phyloP scores from a whole-genome alignment of 2,888 invertebrate genomes.

The Marronus borbonicus region DNA sequence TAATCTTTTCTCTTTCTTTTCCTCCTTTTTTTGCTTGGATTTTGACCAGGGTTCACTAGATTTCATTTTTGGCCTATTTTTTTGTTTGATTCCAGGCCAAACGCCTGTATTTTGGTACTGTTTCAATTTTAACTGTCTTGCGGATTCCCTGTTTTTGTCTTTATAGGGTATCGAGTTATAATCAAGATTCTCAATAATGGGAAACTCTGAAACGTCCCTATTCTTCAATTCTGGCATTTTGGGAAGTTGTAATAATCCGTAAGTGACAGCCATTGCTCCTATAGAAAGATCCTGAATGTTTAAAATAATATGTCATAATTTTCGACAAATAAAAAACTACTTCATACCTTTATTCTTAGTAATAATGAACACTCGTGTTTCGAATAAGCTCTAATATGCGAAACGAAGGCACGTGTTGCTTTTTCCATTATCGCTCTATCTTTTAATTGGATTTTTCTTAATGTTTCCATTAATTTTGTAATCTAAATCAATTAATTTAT shows the following conservation, averaged over 20 bases:
- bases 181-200: constrained; percentile 77
- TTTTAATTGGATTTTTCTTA: constrained; percentile 77
- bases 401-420: constrained; percentile 94
- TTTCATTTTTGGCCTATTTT: constrained; percentile 69
- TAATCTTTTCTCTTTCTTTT: constrained; percentile 76
- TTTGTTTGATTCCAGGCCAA: constrained; percentile 69
- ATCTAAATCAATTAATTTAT: constrained; percentile 57
- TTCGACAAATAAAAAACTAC: not conserved
- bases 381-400: constrained; percentile 92
- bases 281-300: constrained; percentile 82
- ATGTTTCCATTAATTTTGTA: constrained; percentile 72
- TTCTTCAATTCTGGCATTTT: constrained; percentile 95
- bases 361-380: constrained; percentile 97
- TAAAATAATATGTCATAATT: not conserved
- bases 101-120: constrained; percentile 82
- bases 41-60: constrained; percentile 85
- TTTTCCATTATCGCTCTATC: constrained; percentile 90
- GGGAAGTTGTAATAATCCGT: constrained; percentile 92
- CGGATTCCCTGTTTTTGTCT: constrained; percentile 84
- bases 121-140: constrained; percentile 80
- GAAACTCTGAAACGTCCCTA: constrained; percentile 73
- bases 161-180: constrained; percentile 83
- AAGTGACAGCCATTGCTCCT: constrained; percentile 87
- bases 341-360: constrained; percentile 80
- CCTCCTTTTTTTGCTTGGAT: constrained; percentile 80